These are phyloP conservation scores for Luscinia megarhynchos DNA, from an alignment of 2,797 vertebrate species.

Conservation along the genomic window DNA sequence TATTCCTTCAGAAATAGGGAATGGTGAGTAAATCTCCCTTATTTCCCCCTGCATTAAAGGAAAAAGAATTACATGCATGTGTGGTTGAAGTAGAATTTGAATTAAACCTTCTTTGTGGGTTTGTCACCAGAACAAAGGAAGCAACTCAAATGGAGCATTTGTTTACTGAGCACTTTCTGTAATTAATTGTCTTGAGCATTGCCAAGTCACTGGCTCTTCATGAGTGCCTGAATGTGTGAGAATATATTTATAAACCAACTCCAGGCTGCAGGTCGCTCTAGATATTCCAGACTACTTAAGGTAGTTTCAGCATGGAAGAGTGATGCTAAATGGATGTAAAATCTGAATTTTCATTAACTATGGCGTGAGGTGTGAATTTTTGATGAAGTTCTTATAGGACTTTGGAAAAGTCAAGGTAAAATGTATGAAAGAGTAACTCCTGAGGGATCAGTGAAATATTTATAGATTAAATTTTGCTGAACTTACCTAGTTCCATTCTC, in stretches of 20 bases:
- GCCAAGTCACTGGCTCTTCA: neutral
- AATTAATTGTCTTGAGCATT: neutral
- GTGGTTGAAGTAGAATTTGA: neutral
- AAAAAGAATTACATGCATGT: neutral
- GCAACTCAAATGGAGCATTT: neutral
- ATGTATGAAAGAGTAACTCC: neutral
- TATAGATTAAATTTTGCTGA: neutral
- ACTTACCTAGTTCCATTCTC: neutral
- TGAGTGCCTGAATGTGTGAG: neutral
- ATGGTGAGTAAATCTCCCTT: neutral
- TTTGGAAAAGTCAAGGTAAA: neutral
- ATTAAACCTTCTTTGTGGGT: neutral
- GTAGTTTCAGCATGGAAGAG: neutral
- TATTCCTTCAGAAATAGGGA: neutral
- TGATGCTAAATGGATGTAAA: neutral
- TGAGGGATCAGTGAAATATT: neutral
- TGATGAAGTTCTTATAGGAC: neutral
- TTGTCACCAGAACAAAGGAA: constrained; percentile 12
- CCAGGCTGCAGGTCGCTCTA: neutral
- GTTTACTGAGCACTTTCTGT: constrained; percentile 13
- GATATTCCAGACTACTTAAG: neutral
- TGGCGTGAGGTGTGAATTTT: neutral
- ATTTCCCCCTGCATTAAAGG: neutral
- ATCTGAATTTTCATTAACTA: neutral
- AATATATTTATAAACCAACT: neutral